Percentiles rank a stretch among this genome's conserved stretches.
Conservation (phyloP, 2,113 vertebrate genomes). For the Equus przewalskii region DNA sequence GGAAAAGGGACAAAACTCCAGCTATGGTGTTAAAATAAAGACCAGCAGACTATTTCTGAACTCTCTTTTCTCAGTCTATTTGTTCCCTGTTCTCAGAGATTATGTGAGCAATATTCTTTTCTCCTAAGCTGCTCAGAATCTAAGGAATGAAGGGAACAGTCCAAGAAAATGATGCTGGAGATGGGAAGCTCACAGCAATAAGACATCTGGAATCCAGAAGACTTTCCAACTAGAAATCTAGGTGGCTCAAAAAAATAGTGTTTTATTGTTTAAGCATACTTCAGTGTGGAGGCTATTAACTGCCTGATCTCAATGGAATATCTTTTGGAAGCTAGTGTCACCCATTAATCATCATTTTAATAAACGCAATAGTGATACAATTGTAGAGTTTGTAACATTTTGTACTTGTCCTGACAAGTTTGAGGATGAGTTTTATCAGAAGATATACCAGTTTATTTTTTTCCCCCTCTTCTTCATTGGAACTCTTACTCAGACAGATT, state of each 20-base stretch:
- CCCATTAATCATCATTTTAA: neutral
- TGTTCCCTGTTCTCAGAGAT: slow-evolving; percentile 44
- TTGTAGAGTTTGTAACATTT: neutral
- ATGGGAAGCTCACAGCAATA: slow-evolving; percentile 16
- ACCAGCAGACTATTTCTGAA: slow-evolving; percentile 34
- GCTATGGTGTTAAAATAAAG: slow-evolving; percentile 39
- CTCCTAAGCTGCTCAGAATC: slow-evolving; percentile 51
- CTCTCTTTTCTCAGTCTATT: neutral
- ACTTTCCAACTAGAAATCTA: slow-evolving; percentile 36
- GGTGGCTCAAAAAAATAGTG: neutral
- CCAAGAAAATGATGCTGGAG: slow-evolving; percentile 2
- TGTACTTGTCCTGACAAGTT: neutral
- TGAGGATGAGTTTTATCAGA: neutral
- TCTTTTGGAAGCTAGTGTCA: neutral
- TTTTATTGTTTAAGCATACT: neutral
- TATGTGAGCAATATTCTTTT: slow-evolving; percentile 9
- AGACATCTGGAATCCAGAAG: slow-evolving; percentile 40
- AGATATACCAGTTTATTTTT: neutral
- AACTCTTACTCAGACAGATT: neutral
- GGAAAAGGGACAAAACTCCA: slow-evolving; percentile 69
- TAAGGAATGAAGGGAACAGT: slow-evolving; percentile 55
- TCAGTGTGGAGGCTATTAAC: neutral
- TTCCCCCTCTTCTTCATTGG: neutral
- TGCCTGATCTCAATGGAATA: neutral
- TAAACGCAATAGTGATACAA: neutral